These are phyloP conservation scores for Aquatica leii DNA, from an alignment of 2,888 invertebrate species.

Conservation along the genomic window DNA sequence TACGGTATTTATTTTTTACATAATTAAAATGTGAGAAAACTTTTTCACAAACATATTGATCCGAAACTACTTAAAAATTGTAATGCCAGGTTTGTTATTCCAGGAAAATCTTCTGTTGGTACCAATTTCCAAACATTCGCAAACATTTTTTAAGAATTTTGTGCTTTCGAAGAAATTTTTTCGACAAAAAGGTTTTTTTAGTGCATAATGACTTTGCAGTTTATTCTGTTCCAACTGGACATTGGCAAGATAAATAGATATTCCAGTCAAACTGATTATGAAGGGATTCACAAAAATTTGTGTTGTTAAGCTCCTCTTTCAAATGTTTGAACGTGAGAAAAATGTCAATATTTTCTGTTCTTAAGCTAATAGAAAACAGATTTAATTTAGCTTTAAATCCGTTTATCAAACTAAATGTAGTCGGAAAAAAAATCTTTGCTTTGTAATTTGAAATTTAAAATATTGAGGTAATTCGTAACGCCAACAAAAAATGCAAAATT, in stretches of 20 bases:
- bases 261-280: neutral
- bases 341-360: neutral
- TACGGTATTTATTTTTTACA: neutral
- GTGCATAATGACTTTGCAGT: neutral
- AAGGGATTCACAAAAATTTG: neutral
- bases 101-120: neutral
- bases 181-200: neutral
- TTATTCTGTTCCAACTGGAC: neutral
- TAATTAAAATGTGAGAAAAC: neutral
- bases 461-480: neutral
- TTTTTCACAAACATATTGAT: neutral
- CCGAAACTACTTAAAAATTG: neutral
- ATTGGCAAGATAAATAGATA: neutral
- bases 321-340: neutral
- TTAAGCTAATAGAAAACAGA: neutral
- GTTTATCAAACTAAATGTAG: neutral
- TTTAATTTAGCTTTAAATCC: neutral
- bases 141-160: neutral
- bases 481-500: neutral
- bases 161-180: neutral
- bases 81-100: neutral
- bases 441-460: neutral
- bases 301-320: neutral
- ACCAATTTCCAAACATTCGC: neutral
- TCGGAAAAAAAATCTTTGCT: neutral